These are phyloP conservation scores for Autographa pulchrina DNA, from an alignment of 2,888 invertebrate genomes.

Conservation along the genomic window DNA sequence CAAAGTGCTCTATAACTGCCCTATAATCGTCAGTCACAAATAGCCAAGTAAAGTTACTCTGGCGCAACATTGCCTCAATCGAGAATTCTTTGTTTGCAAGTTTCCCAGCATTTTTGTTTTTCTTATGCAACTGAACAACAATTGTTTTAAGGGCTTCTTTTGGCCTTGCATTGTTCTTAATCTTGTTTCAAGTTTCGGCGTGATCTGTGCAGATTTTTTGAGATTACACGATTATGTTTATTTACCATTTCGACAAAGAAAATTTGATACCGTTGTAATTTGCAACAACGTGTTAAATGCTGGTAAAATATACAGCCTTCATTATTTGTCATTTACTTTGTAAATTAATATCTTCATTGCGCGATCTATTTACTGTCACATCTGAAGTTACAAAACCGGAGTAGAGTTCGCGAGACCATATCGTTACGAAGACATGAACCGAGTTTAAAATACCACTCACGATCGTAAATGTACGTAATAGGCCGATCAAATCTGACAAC, in stretches of 20 bases:
- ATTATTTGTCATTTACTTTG: slow-evolving; percentile 18
- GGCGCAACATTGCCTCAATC: slow-evolving; percentile 51
- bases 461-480: slow-evolving; percentile 45
- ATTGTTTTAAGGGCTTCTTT: slow-evolving; percentile 21
- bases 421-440: slow-evolving; percentile 38
- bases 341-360: slow-evolving; percentile 23
- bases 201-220: slow-evolving; percentile 7
- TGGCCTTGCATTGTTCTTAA: slow-evolving; percentile 49
- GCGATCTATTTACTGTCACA: slow-evolving; percentile 45
- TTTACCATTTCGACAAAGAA: neutral
- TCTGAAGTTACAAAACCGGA: slow-evolving; percentile 41
- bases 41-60: slow-evolving; percentile 40
- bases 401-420: slow-evolving; percentile 25
- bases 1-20: slow-evolving; percentile 47
- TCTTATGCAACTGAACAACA: slow-evolving; percentile 24
- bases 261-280: neutral
- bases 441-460: slow-evolving; percentile 18
- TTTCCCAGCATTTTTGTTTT: slow-evolving; percentile 43
- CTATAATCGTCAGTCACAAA: slow-evolving; percentile 56
- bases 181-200: slow-evolving; percentile 21
- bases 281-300: neutral
- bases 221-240: neutral
- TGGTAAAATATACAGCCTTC: neutral
- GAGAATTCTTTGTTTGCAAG: slow-evolving; percentile 44
- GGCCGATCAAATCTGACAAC: slow-evolving; percentile 46